Base-by-base conservation (phyloP, 2,888 invertebrate species). In the Mantis religiosa region DNA sequence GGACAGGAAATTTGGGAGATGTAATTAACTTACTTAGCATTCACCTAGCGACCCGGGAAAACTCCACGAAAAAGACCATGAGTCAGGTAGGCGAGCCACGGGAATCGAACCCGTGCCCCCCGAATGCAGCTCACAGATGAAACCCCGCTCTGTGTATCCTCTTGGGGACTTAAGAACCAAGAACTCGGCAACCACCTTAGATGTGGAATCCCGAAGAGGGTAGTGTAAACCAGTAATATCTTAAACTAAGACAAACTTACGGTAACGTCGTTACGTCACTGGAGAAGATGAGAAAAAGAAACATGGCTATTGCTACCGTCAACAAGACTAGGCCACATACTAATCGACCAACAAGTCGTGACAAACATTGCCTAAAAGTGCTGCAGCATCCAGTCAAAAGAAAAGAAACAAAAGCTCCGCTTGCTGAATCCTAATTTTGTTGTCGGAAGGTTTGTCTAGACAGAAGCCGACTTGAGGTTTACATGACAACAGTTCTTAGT, bases 391-490 rank as follows among this genome's bases (percentile, higher is more conserved):
- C 83, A 30, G n/a, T 54, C 1, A 14, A 54, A 54, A 54, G 54
- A 54, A 54, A 54, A 54, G 54, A 71, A 71, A 71, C 54, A 71
- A 71, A 71, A 47, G 30, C n/a, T 41, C 85, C 89, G 84, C 71
- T 41, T 90, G 86, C 87, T 89, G 90, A 91, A 86, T 88, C 91
- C 89, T 83, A 71, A 71, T 71, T 71, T 20, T 14, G 3, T 54
- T 2, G 3, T 54, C 54, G 3, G 20, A 54, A n/a, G 54, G 20
- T 15, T 71, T 71, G 25, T 1, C 54, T 25, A 71, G 54, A 71
- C 54, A 71, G 54, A 71, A 20, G 54, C 20, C 54, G 25, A 71
- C 25, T 71, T 20, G 4, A 71, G 6, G 54, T 71, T 71, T 20
- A 0, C 25, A 14, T 71, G 54, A 3, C 6, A 71, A 8, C 54